Conservation (phyloP, 2,888 invertebrate genomes). For the Cynaeus angustus region DNA sequence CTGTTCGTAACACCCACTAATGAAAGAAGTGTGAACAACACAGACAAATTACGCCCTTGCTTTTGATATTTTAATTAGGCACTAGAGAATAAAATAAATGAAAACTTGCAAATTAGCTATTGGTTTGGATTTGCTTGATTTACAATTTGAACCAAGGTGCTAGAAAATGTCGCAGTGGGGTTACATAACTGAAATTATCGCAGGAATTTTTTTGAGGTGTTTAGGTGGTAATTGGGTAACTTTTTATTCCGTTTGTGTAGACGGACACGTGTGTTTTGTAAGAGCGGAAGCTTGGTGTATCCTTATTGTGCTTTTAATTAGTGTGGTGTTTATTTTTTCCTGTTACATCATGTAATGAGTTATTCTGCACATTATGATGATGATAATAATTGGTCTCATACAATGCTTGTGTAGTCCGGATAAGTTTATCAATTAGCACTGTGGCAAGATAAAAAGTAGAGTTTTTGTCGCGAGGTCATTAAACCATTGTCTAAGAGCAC, state of each 20-base stretch:
- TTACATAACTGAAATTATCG: too few relatives aligned
- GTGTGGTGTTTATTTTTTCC: slow-evolving; percentile 10
- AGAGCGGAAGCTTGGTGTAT: slow-evolving; percentile 13
- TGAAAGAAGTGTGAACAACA: neutral
- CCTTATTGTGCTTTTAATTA: slow-evolving; percentile 24
- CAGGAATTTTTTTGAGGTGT: too few relatives aligned
- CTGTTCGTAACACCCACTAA: slow-evolving; percentile 1
- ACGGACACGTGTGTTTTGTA: neutral
- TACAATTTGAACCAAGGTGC: too few relatives aligned
- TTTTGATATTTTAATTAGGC: too few relatives aligned
- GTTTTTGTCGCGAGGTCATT: slow-evolving; percentile 46
- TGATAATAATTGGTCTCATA: slow-evolving; percentile 21
- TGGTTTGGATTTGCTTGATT: too few relatives aligned
- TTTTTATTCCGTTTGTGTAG: too few relatives aligned
- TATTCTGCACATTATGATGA: neutral
- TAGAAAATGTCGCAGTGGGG: too few relatives aligned
- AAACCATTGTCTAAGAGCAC: slow-evolving; percentile 42
- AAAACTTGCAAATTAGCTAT: too few relatives aligned
- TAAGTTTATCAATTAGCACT: slow-evolving; percentile 45
- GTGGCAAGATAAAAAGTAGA: slow-evolving; percentile 27
- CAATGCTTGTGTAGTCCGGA: slow-evolving; percentile 31
- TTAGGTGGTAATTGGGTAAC: too few relatives aligned
- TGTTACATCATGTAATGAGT: slow-evolving; percentile 19
- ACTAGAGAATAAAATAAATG: too few relatives aligned
- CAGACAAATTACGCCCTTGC: neutral